phyloP scores from a whole-genome alignment of 2,797 vertebrate species.

The Myotis pilosus region DNA sequence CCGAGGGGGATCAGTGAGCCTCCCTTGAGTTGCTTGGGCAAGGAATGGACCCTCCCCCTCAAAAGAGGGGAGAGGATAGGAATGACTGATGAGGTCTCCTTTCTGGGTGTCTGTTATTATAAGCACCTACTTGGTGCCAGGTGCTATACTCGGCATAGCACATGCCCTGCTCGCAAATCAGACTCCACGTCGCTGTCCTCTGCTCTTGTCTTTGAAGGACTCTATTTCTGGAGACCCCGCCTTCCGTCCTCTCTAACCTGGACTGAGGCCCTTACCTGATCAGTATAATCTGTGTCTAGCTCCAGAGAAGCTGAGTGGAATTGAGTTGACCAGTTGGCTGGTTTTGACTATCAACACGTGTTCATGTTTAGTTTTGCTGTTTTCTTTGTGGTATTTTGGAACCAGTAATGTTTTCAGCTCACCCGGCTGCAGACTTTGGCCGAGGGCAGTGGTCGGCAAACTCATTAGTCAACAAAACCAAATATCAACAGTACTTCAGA shows the following conservation, averaged over 20 bases:
- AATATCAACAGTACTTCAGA: no score
- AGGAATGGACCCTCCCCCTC: background rate
- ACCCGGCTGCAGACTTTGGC: background rate
- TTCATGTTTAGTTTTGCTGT: background rate
- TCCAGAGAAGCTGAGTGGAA: background rate
- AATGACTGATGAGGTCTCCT: background rate
- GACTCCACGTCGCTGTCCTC: background rate
- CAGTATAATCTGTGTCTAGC: background rate
- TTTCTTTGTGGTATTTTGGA: background rate
- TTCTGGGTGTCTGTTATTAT: accelerated
- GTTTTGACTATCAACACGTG: background rate
- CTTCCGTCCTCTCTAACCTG: background rate
- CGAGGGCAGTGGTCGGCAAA: background rate
- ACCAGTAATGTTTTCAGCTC: background rate
- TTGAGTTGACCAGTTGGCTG: background rate
- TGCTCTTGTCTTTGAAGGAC: background rate
- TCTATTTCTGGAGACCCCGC: background rate
- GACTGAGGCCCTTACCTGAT: background rate
- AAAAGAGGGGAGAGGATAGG: background rate
- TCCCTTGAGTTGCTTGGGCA: background rate
- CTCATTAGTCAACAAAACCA: no score
- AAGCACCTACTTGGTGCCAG: background rate
- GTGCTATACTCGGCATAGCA: no score
- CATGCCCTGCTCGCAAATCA: background rate
- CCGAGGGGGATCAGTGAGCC: background rate